Evolutionary conservation across 2,888 invertebrate species (phyloP).

Genomic region (Rotaria sp.): DNA sequence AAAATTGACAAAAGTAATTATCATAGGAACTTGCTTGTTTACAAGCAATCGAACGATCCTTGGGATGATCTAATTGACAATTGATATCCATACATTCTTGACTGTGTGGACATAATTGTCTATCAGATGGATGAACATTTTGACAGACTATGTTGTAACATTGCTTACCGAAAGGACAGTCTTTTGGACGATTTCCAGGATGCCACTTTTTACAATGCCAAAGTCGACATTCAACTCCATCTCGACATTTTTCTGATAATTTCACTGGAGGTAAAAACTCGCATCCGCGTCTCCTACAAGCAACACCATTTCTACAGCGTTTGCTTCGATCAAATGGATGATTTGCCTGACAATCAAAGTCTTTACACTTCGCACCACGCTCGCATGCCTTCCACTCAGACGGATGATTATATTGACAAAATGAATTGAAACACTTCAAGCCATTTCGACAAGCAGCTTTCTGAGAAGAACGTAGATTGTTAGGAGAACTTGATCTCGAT

Average conservation of each 20-base stretch:
- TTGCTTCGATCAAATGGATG: slow-evolving; percentile 20
- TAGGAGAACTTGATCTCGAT: too few species aligned
- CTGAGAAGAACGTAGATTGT: not conserved
- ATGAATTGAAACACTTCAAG: not conserved
- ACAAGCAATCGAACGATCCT: not conserved
- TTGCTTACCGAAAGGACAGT: not conserved
- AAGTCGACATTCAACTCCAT: not conserved
- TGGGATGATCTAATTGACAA: not conserved
- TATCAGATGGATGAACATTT: not conserved
- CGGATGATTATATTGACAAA: not conserved
- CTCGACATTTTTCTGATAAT: not conserved
- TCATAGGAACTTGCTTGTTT: not conserved
- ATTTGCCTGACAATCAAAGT: not conserved
- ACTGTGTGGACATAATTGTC: not conserved
- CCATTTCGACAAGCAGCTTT: not conserved
- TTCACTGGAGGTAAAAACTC: not conserved
- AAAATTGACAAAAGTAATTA: not conserved
- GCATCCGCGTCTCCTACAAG: not conserved
- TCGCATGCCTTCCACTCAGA: not conserved
- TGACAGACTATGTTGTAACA: not conserved
- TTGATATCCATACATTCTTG: not conserved
- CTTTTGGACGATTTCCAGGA: not conserved
- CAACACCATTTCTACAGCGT: not conserved
- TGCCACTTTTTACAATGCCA: not conserved
- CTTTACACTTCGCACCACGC: not conserved